phyloP scores from a whole-genome alignment of 2,888 invertebrate species.

The Drosophila phalerata region DNA sequence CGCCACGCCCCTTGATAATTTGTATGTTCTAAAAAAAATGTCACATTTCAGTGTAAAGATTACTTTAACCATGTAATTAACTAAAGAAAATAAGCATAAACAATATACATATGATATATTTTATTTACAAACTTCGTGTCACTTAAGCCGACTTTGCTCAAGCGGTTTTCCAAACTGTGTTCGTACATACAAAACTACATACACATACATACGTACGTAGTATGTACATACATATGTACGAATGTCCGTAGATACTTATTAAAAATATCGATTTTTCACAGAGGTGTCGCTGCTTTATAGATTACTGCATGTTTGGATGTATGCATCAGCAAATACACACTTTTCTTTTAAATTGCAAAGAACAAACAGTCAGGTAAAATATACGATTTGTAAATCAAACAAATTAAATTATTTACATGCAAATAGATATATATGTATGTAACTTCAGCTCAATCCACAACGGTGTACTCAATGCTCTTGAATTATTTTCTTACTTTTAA shows the following conservation, averaged over 20 bases:
- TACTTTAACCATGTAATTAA: not conserved
- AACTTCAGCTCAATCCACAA: conserved; percentile 15
- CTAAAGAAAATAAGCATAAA: not conserved
- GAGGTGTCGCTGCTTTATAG: conserved; percentile 20
- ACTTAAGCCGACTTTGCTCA: conserved; percentile 18
- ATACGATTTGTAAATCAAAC: conserved; percentile 1
- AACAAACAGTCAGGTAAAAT: not conserved
- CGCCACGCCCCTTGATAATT: conserved; percentile 25
- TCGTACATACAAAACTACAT: conserved; percentile 13
- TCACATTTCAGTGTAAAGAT: not conserved
- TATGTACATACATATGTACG: conserved; percentile 25
- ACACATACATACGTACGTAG: conserved; percentile 3
- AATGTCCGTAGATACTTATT: conserved; percentile 44
- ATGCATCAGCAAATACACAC: not conserved
- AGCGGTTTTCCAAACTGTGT: conserved; percentile 21
- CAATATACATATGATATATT: not conserved
- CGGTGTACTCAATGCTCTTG: conserved; percentile 14
- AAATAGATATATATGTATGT: conserved; percentile 13
- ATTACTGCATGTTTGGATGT: conserved; percentile 5
- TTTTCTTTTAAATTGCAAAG: not conserved
- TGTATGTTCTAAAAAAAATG: not conserved
- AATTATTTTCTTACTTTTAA: conserved; percentile 9
- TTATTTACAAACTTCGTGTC: conserved; percentile 15
- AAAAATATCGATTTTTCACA: conserved; percentile 64
- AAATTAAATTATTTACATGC: conserved; percentile 9